A percentile compares a stretch with the other conserved stretches of the same genome.
Conservation (phyloP, 92 coral and sea anemone genomes). For the Porites lobata region DNA sequence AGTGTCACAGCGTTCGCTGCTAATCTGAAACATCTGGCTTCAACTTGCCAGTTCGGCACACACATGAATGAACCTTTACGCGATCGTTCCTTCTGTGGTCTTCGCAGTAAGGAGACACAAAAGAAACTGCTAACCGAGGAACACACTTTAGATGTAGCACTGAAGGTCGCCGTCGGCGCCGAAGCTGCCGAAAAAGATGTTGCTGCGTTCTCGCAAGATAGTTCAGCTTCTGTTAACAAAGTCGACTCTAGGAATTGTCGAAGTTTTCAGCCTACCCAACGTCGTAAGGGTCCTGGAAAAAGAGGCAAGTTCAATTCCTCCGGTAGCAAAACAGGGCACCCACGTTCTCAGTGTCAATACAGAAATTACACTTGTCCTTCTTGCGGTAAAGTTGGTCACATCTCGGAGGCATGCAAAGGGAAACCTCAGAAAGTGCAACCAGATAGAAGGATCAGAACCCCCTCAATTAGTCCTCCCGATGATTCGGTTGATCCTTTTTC, state of each 20-base stretch:
- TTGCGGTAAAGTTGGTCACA: conserved; percentile 41
- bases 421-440: conserved; percentile 19
- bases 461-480: conserved; percentile 8
- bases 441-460: conserved; percentile 24
- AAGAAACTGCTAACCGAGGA: too few relatives aligned
- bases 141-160: too few relatives aligned
- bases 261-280: too few relatives aligned
- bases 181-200: too few relatives aligned
- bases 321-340: conserved; percentile 46
- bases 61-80: conserved; percentile 17
- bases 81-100: too few relatives aligned
- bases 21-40: conserved; percentile 60
- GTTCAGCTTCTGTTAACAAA: too few relatives aligned
- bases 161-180: too few relatives aligned
- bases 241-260: too few relatives aligned
- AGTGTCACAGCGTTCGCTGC: conserved; percentile 53
- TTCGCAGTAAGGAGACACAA: too few relatives aligned
- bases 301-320: conserved; percentile 56
- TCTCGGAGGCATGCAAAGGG: neutral
- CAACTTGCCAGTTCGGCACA: conserved; percentile 67
- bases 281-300: conserved; percentile 17
- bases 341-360: conserved; percentile 35
- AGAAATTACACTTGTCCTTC: conserved; percentile 24
- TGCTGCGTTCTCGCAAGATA: too few relatives aligned
- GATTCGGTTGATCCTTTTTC: too few relatives aligned